Conservation (phyloP, 2,888 invertebrate species). For the Steromphala cineraria region DNA sequence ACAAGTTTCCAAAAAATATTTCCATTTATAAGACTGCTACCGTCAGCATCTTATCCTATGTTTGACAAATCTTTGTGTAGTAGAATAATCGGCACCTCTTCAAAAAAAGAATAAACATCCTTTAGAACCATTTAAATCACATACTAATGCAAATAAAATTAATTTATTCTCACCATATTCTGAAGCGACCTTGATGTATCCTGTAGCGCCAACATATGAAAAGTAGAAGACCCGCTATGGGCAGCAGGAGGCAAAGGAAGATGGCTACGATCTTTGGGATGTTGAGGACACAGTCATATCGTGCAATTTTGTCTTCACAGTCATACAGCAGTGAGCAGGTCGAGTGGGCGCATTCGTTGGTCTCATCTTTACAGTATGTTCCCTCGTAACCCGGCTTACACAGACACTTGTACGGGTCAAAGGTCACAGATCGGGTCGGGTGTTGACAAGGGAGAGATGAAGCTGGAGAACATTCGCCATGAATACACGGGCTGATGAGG, state of each 20-base stretch:
- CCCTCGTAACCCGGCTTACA: slow-evolving; percentile 48
- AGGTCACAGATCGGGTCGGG: slow-evolving; percentile 33
- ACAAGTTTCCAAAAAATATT: too few relatives aligned
- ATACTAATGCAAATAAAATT: too few relatives aligned
- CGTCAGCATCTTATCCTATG: too few relatives aligned
- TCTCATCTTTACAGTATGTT: slow-evolving; percentile 45
- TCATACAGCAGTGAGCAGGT: slow-evolving; percentile 47
- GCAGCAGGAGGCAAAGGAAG: slow-evolving; percentile 22
- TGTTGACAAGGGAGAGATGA: slow-evolving; percentile 33
- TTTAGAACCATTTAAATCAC: too few relatives aligned
- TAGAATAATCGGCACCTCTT: too few relatives aligned
- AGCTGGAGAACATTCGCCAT: slow-evolving; percentile 38
- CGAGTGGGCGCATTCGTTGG: slow-evolving; percentile 38
- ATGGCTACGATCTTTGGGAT: slow-evolving; percentile 41
- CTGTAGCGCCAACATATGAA: background rate
- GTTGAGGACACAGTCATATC: slow-evolving; percentile 46
- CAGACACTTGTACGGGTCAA: slow-evolving; percentile 36
- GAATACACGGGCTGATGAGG: slow-evolving; percentile 36
- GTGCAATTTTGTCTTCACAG: slow-evolving; percentile 40
- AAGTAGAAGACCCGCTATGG: background rate
- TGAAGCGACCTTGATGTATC: too few relatives aligned
- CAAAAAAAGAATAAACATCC: too few relatives aligned
- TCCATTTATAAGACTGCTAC: too few relatives aligned
- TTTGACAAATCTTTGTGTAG: too few relatives aligned
- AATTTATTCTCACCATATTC: too few relatives aligned